Evolutionary conservation across 1,140 invertebrate genomes (phyloP).

Genomic region (Heliconius hewitsoni): DNA sequence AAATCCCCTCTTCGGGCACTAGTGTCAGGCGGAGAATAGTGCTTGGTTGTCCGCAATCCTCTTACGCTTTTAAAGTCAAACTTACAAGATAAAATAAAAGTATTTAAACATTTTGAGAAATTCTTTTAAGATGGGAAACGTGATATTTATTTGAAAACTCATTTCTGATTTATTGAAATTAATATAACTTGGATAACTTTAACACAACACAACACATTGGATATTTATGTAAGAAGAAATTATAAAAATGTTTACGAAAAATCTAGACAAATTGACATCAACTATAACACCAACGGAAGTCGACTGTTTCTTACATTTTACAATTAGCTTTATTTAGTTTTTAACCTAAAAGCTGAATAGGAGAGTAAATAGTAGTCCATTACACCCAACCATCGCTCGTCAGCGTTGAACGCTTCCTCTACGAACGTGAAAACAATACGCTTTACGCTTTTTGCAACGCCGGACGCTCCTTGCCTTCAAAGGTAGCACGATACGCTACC

Average conservation of each 20-base stretch:
- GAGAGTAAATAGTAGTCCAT: conserved; percentile 61
- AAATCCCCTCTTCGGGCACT: not conserved
- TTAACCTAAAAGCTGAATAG: conserved; percentile 46
- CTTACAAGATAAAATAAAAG: conserved; percentile 1
- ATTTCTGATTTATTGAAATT: not conserved
- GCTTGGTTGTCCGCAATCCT: not conserved
- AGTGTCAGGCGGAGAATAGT: not conserved
- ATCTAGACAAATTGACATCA: no score
- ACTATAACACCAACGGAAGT: not conserved
- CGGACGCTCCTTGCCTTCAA: conserved; percentile 61
- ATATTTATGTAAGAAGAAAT: no score
- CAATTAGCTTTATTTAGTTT: conserved; percentile 17
- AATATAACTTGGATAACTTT: no score
- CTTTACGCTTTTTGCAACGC: conserved; percentile 64
- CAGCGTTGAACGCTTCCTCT: conserved; percentile 62
- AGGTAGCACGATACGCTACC: conserved; percentile 53
- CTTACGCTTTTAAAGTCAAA: conserved; percentile 4
- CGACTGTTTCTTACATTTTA: not conserved
- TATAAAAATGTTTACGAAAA: no score
- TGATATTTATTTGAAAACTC: not conserved
- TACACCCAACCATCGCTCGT: conserved; percentile 59
- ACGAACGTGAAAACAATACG: conserved; percentile 65
- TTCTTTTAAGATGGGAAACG: not conserved
- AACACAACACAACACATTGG: no score
- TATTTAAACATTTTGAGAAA: not conserved